Percentiles rank a stretch among this genome's conserved stretches.
Conservation (phyloP, 2,888 invertebrate genomes). For the Zaprionus bogoriensis region DNA sequence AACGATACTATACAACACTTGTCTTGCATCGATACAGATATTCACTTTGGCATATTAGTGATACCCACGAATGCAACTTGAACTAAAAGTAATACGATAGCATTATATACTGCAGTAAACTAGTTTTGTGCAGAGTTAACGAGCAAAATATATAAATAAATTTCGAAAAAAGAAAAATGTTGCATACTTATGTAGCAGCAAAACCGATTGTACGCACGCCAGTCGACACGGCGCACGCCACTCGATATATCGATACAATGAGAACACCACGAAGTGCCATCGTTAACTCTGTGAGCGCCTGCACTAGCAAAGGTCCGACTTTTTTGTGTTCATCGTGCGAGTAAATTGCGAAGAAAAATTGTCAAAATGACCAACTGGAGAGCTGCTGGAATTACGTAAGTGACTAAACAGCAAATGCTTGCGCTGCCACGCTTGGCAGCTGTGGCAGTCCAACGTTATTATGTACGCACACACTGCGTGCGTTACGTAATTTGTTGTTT, state of each 20-base stretch:
- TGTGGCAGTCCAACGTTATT: neutral
- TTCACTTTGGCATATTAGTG: too few species aligned
- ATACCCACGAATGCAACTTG: too few species aligned
- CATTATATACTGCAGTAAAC: too few species aligned
- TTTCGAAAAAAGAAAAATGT: neutral
- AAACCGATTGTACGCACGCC: neutral
- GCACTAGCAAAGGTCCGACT: slow-evolving; percentile 31
- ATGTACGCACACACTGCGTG: slow-evolving; percentile 2
- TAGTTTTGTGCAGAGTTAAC: too few species aligned
- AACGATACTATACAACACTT: too few species aligned
- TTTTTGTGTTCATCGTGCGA: slow-evolving; percentile 37
- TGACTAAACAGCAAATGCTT: neutral
- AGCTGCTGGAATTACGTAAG: slow-evolving; percentile 92
- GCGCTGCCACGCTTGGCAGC: neutral
- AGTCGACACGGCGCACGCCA: neutral
- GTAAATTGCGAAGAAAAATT: slow-evolving; percentile 35
- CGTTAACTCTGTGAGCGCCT: slow-evolving; percentile 36
- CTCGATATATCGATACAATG: slow-evolving; percentile 11
- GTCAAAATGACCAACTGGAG: slow-evolving; percentile 90
- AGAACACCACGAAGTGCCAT: slow-evolving; percentile 16
- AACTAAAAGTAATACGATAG: too few species aligned
- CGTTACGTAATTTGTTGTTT: slow-evolving; percentile 66
- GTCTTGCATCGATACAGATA: too few species aligned
- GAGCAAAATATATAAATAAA: too few species aligned
- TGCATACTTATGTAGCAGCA: neutral